Evolutionary conservation across 2,888 invertebrate species (phyloP).

Genomic region (Mesochorus sp.): DNA sequence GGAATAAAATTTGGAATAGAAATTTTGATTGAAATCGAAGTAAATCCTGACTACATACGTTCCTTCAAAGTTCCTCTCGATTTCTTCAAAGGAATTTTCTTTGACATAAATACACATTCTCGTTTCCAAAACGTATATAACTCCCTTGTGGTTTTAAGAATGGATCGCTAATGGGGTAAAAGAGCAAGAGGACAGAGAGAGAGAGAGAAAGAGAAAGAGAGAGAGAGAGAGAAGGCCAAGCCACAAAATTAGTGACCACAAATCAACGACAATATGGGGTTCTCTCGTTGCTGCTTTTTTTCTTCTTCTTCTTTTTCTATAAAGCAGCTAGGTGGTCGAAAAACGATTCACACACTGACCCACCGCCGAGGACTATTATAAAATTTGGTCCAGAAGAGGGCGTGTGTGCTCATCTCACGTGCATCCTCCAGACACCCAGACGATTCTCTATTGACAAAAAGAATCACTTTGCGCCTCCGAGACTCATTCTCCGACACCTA

Average conservation of each 20-base stretch:
- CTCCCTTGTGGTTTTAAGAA: conserved; percentile 72
- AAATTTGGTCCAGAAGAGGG: conserved; percentile 33
- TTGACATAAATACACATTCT: background rate
- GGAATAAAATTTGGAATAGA: no score
- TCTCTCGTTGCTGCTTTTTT: conserved; percentile 62
- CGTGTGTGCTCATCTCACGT: conserved; percentile 18
- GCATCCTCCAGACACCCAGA: conserved; percentile 2
- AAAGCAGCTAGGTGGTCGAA: conserved; percentile 50
- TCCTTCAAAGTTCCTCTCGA: background rate
- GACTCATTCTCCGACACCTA: conserved; percentile 52
- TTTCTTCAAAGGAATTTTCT: background rate
- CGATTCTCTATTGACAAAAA: conserved; percentile 46
- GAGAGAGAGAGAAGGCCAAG: conserved; percentile 63
- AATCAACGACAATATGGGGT: conserved; percentile 77
- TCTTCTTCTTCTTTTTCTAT: conserved; percentile 2
- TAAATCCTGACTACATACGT: background rate
- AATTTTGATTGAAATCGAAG: background rate
- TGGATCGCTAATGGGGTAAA: conserved; percentile 76
- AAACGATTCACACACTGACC: conserved; percentile 16
- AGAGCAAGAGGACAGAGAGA: conserved; percentile 61
- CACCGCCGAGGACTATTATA: conserved; percentile 36
- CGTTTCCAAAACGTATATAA: conserved; percentile 27
- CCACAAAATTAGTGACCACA: conserved; percentile 79
- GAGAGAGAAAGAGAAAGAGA: background rate
- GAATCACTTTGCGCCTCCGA: conserved; percentile 57